These are phyloP conservation scores for Aphelinus atriplicis DNA, from an alignment of 1,140 invertebrate species.

Conservation along the genomic window DNA sequence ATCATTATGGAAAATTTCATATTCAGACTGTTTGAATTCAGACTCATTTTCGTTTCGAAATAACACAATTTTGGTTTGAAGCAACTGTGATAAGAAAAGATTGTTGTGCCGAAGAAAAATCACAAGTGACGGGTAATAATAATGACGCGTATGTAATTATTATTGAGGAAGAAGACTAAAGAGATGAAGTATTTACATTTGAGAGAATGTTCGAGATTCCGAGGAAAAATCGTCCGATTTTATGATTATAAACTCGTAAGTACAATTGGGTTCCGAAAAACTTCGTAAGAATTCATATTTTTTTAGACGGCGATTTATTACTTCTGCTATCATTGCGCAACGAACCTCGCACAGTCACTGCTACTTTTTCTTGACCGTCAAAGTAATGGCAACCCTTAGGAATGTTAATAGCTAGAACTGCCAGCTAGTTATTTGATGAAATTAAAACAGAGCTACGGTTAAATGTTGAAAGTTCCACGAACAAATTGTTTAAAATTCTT, in stretches of 20 bases:
- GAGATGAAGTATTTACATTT: neutral
- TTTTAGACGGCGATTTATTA: conserved; percentile 12
- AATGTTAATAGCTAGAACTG: conserved; percentile 24
- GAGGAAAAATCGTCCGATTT: conserved; percentile 18
- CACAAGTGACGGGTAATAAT: neutral
- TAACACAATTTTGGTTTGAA: conserved; percentile 23
- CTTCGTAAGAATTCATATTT: conserved; percentile 8
- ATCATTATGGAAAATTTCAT: neutral
- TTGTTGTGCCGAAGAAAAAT: conserved; percentile 35
- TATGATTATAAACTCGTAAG: neutral
- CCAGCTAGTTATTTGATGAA: conserved; percentile 16
- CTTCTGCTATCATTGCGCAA: conserved; percentile 20
- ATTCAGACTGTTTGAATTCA: no score
- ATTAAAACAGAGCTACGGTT: conserved; percentile 52
- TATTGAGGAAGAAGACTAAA: conserved; percentile 11
- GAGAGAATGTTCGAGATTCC: conserved; percentile 9
- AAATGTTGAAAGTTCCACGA: conserved; percentile 60
- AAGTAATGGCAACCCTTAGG: neutral
- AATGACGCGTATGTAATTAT: conserved; percentile 13
- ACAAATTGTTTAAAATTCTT: neutral
- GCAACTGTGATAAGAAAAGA: conserved; percentile 39
- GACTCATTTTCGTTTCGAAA: no score
- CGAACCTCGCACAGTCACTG: conserved; percentile 24
- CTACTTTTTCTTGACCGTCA: neutral
- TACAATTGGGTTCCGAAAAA: conserved; percentile 13